Evolutionary conservation across 2,113 vertebrate genomes (phyloP).

Genomic region (Coregonus clupeaformis): DNA sequence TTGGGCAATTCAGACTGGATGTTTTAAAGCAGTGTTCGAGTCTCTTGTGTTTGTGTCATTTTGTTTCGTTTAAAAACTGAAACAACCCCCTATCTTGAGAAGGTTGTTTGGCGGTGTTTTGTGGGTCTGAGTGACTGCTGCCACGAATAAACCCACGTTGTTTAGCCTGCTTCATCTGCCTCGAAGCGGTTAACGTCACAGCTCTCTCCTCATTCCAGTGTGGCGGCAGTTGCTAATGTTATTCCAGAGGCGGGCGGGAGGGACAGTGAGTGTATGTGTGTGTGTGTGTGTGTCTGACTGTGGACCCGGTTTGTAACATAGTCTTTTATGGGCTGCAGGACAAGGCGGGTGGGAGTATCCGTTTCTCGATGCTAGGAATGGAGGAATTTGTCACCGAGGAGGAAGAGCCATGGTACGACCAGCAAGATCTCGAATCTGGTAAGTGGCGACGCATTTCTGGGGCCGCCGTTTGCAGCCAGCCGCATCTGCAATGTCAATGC

Average conservation of each 20-base stretch:
- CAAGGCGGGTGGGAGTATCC: neutral
- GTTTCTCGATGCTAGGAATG: conserved; percentile 79
- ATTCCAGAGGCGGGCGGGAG: neutral
- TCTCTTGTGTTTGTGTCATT: neutral
- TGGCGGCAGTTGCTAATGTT: neutral
- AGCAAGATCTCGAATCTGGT: conserved; percentile 97
- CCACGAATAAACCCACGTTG: neutral
- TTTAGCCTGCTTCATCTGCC: neutral
- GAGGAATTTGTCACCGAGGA: conserved; percentile 93
- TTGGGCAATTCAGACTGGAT: neutral
- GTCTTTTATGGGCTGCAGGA: neutral
- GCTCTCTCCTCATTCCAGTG: neutral
- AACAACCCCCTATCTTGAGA: neutral
- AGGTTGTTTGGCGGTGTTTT: neutral
- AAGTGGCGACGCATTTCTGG: conserved; percentile 41
- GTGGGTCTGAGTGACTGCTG: neutral
- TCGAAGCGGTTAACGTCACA: conserved; percentile 9
- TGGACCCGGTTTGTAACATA: neutral
- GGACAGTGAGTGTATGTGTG: neutral
- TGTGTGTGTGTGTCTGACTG: conserved; percentile 1
- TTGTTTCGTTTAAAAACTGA: neutral
- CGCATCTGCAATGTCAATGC: conserved; percentile 22
- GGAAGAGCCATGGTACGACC: conserved; percentile 97
- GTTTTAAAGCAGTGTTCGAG: neutral
- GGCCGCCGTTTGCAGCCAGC: neutral